Evolutionary conservation across 2,888 invertebrate genomes (phyloP).

Genomic region (Coelogynopora nodosa): DNA sequence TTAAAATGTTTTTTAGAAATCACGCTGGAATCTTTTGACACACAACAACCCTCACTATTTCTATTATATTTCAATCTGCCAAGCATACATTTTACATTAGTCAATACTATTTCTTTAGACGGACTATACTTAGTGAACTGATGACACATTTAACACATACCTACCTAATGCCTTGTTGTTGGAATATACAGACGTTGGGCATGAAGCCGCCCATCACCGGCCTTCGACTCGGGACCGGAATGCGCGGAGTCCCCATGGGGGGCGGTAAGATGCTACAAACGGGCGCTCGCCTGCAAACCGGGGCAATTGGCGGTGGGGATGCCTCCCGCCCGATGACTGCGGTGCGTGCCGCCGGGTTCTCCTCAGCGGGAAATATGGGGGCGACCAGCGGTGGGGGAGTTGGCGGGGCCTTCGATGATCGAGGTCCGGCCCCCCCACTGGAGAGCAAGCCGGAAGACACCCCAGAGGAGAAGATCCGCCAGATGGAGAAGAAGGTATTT

Average conservation of each 20-base stretch:
- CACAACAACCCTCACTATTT: too few species aligned
- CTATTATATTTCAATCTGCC: too few species aligned
- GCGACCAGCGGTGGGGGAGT: constrained; percentile 1
- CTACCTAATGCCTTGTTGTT: too few species aligned
- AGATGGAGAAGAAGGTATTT: constrained; percentile 72
- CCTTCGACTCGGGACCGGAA: constrained; percentile 48
- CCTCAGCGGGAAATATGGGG: constrained; percentile 69
- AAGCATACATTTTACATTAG: too few species aligned
- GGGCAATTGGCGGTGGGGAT: constrained; percentile 52
- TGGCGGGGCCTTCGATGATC: constrained; percentile 61
- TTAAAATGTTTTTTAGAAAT: too few species aligned
- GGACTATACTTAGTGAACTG: too few species aligned
- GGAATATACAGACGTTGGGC: not conserved
- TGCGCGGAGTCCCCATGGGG: constrained; percentile 37
- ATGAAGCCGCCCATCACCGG: constrained; percentile 32
- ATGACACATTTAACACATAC: too few species aligned
- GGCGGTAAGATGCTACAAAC: constrained; percentile 47
- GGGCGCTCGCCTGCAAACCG: constrained; percentile 56
- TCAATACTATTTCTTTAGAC: too few species aligned
- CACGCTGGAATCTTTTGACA: too few species aligned
- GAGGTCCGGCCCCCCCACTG: constrained; percentile 65
- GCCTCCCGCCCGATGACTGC: constrained; percentile 83
- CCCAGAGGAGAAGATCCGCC: constrained; percentile 83
- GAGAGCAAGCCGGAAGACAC: constrained; percentile 76
- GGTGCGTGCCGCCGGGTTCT: constrained; percentile 89